Evolutionary conservation across 2,888 invertebrate species (phyloP).

Genomic region (Cantharis flavilabris): DNA sequence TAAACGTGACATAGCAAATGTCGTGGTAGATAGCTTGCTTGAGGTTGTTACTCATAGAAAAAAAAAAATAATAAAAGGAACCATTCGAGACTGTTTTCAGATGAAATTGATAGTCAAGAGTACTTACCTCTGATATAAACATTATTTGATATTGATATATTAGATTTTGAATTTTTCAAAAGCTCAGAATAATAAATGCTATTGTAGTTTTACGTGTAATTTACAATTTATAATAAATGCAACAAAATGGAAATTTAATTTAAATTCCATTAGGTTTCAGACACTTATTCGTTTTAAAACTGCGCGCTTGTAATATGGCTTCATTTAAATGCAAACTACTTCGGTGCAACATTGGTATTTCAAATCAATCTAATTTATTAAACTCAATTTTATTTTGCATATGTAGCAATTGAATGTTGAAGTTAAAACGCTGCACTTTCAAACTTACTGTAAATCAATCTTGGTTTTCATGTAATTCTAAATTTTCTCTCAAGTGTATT

Average conservation of each 20-base stretch:
- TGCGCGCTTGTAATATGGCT: constrained; percentile 5
- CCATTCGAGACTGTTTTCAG: not conserved
- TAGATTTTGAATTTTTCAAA: not conserved
- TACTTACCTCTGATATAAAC: no score
- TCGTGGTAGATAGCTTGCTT: not conserved
- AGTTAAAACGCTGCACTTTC: not conserved
- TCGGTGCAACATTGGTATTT: not conserved
- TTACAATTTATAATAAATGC: not conserved
- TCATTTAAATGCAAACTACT: constrained; percentile 13
- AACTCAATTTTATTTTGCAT: not conserved
- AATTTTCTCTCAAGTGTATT: not conserved
- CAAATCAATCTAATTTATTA: not conserved
- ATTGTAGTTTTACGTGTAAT: not conserved
- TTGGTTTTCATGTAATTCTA: not conserved
- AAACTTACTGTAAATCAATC: not conserved
- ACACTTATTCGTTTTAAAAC: constrained; percentile 2
- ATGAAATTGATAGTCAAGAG: not conserved
- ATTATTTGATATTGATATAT: not conserved
- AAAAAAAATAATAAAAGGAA: not conserved
- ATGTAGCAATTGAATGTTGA: not conserved
- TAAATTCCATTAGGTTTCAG: constrained; percentile 9
- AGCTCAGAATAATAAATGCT: not conserved
- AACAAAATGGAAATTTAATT: not conserved
- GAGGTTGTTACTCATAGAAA: not conserved
- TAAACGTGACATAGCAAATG: not conserved